Percentiles rank a stretch among this genome's conserved stretches.
phyloP scores from a whole-genome alignment of 2,113 vertebrate species.

The Odocoileus hemionus region DNA sequence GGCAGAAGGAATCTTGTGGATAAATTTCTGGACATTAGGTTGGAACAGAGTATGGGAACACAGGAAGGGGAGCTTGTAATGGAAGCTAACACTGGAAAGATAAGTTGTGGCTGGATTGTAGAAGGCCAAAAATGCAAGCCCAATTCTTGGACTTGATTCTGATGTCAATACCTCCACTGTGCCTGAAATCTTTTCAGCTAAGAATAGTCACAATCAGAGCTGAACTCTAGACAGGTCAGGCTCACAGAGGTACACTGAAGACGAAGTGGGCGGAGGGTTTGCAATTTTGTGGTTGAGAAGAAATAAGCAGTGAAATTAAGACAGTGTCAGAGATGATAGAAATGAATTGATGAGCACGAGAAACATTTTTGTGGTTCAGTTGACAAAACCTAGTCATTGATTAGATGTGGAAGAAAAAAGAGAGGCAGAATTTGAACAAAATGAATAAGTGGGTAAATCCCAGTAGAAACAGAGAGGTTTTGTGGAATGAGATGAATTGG shows the following conservation, averaged over 20 bases:
- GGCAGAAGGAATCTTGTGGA: not conserved
- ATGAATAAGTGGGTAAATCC: not conserved
- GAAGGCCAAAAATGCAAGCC: not conserved
- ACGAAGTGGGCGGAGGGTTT: not conserved
- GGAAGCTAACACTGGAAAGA: not conserved
- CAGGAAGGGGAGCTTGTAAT: not conserved
- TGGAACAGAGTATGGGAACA: not conserved
- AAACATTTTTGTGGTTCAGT: not conserved
- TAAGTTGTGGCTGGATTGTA: not conserved
- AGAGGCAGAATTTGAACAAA: not conserved
- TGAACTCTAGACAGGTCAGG: not conserved
- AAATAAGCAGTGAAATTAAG: not conserved
- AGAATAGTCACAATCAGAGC: not conserved
- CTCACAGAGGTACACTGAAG: not conserved
- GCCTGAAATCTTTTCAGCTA: not conserved
- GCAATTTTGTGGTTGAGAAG: not conserved
- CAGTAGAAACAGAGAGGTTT: not conserved
- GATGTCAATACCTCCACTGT: not conserved
- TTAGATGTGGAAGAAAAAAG: not conserved
- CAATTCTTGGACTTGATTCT: not conserved
- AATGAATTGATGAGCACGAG: not conserved
- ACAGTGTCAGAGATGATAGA: not conserved
- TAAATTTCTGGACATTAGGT: not conserved
- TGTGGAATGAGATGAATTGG: not conserved
- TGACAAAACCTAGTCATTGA: not conserved